Base-by-base conservation (phyloP, 2,797 vertebrate species). In the Catostomus latipinnis region DNA sequence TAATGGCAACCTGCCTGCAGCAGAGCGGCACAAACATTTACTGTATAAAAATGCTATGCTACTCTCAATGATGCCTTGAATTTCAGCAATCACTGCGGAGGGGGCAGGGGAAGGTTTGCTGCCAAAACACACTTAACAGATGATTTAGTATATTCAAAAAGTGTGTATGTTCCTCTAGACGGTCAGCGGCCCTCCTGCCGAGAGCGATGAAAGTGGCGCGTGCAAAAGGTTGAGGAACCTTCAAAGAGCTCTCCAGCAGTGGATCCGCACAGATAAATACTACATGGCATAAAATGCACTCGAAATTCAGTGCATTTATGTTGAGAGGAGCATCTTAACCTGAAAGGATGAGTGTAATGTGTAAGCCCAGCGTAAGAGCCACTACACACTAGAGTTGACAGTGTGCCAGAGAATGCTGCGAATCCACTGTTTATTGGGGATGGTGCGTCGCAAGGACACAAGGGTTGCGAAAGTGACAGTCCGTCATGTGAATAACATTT, bases 91-190 rank as follows among this genome's bases (percentile, higher is more conserved):
- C 61, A 70, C 57, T 65, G 65, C 56, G 68, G 67, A 81, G 81
- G 67, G 45, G 46, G 16, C 61, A 45, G 54, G 56, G 73, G 57
- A 75, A 81, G 54, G 72, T 68, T 61, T 54, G 63, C 82, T 84
- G 86, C 84, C 82, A 85, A 82, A 87, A 84, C 84, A 83, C 86
- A 87, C 86, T 87, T 84, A 85, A 83, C 84, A 82, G 83, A 84
- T 87, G 84, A 87, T 83, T 87, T 87, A 83, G 71, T 81, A 84
- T 83, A 82, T 84, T 81, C 82, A 84, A 84, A 84, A 81, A 80
- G 81, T 72, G 76, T 14, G 73, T 78, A 70, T 52, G 70, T 66
- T 82, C 78, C 78, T 84, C 78, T 58, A 80, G 81, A 80, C 80
- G 81, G 82, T 85, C 86, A 82, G 82, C 62, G 50, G 62, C 69